Conservation (phyloP, 1,140 invertebrate species). For the Magallana ariakensis region DNA sequence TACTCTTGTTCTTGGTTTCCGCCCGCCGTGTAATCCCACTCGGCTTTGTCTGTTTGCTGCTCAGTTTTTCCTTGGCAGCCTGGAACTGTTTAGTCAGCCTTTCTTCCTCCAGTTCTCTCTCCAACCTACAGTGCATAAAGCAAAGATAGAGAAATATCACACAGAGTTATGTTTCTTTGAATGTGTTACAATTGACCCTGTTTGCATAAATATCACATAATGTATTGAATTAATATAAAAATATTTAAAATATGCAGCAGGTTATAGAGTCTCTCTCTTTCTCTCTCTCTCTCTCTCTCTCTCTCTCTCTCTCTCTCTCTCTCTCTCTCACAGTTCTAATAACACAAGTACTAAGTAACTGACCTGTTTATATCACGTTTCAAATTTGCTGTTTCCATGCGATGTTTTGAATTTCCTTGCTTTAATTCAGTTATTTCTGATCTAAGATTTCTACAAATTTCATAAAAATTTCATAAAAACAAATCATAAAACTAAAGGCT, state of each 20-base stretch:
- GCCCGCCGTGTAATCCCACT: conserved; percentile 33
- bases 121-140: conserved; percentile 44
- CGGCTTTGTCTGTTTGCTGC: background rate
- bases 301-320: too few species aligned
- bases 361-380: conserved; percentile 72
- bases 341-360: background rate
- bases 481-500: too few species aligned
- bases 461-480: too few species aligned
- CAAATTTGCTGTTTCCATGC: conserved; percentile 74
- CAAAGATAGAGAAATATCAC: background rate
- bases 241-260: too few species aligned
- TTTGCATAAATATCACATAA: too few species aligned
- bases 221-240: too few species aligned
- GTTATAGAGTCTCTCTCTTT: too few species aligned
- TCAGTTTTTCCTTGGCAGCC: conserved; percentile 40
- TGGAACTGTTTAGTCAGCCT: conserved; percentile 43
- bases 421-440: conserved; percentile 68
- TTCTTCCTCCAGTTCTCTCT: conserved; percentile 62
- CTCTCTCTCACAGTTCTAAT: background rate
- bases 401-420: conserved; percentile 70
- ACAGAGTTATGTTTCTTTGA: background rate
- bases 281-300: too few species aligned
- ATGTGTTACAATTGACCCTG: too few species aligned
- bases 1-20: conserved; percentile 32
- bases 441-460: conserved; percentile 58